Evolutionary conservation across 2,888 invertebrate genomes (phyloP), one percentile per base, ranked within the genome.

Genomic region (Loripinus fragilis): DNA sequence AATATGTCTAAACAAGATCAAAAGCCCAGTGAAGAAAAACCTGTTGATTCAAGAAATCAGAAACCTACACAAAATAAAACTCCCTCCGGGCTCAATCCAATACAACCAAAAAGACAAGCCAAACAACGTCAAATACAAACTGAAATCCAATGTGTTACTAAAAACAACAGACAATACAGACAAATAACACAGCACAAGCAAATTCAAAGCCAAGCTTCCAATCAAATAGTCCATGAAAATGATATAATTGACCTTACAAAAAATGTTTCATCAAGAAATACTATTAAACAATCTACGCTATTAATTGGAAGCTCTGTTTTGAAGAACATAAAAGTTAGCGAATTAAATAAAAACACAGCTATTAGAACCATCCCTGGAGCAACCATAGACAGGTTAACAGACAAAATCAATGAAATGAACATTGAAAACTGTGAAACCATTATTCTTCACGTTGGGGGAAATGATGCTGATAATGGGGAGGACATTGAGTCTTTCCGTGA

Each of bases 401-500:
- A n/a, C 55, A 55, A 55, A 55, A 8, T 55, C 2, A 5, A 28
- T 12, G 28, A 55, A 17, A 2, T 55, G 2, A 25, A 55, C 15
- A 55, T 25, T 3, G 28, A n/a, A 10, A 8, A 25, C 2, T 55
- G 55, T 25, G 28, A 55, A 55, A 55, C 23, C 5, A 2, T 55
- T 23, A 55, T 55, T 25, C 5, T 55, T 10, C 55, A 55, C 28
- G 55, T 55, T 15, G 55, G 55, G 2, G 25, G 55, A 10, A 55
- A 55, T 28, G 55, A 55, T 55, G 55, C 55, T 15, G 55, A n/a
- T 55, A 5, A 55, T 3, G 28, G 28, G 5, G 25, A 55, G 5
- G 55, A 55, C 28, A 17, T 55, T 25, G 55, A 55, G 5, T n/a
- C 55, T 8, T 55, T 55, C 25, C 55, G 55, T 25, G 55, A 55